Base-by-base conservation (phyloP, 2,797 vertebrate species). In the Selene dorsalis region DNA sequence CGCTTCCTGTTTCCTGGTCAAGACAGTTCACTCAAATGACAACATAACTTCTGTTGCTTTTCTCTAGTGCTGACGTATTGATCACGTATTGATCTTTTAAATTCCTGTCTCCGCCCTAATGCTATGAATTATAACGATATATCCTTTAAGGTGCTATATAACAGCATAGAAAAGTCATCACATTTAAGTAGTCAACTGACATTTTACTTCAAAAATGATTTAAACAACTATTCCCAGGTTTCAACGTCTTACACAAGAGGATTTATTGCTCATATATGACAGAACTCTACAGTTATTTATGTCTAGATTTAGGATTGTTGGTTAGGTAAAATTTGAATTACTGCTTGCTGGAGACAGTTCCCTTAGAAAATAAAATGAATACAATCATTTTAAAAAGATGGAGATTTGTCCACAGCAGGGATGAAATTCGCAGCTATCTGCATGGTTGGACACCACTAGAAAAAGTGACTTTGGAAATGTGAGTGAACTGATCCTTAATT, bases 1-100 rank as follows among this genome's bases (percentile, higher is more conserved):
- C 18, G 43, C 52, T 22, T 57, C 4, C 73, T 60, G 4, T 6
- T 80, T 66, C 60, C 16, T 58, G 7, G 7, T 9, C 2, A 3
- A 7, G 10, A 69, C 43, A 68, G 12, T 50, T 76, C 47, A 45
- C 18, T 73, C 22, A 58, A 45, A 32, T 12, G 24, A 79, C 17
- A 43, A 38, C 2, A 69, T 1, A 26, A 1, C 17, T 20, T 52
- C 16, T 77, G 12, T 14, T 22, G 14, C 12, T 10, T 30, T 30
- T 7, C 38, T 39, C 38, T 39, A 39, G 38, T 16, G 18, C 2
- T 67, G 9, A 61, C n/a, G n/a, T 9, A 26, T 68, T 69, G 45
- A n/a, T 43, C 2, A 64, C 16, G 11, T 26, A 35, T 45, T 26
- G 13, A 13, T 38, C 17, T 14, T 55, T 59, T n/a, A 38, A 14